A percentile compares a stretch with the other conserved stretches of the same genome.
phyloP scores from a whole-genome alignment of 2,797 vertebrate genomes.

The Acestrorhynchus altus region DNA sequence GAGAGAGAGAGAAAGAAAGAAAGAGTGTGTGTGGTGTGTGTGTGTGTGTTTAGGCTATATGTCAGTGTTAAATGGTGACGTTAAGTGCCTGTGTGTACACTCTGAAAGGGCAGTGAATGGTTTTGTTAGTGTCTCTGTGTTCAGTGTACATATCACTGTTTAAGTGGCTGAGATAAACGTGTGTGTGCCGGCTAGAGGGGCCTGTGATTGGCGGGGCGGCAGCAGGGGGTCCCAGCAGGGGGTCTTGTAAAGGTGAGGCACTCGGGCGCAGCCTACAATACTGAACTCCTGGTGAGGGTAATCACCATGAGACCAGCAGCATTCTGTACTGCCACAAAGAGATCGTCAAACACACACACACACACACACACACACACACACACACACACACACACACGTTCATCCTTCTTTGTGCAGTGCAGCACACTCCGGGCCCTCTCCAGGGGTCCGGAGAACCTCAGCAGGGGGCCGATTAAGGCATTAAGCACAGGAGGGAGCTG shows the following conservation, averaged over 20 bases:
- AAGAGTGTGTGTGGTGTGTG: not conserved
- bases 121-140: slow-evolving; percentile 39
- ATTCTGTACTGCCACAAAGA: slow-evolving; percentile 57
- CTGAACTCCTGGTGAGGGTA: slow-evolving; percentile 75
- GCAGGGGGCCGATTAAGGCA: slow-evolving; percentile 56
- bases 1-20: not conserved
- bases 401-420: slow-evolving; percentile 22
- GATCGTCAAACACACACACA: slow-evolving; percentile 20
- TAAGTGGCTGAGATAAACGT: slow-evolving; percentile 58
- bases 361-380: slow-evolving; percentile 16
- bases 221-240: slow-evolving; percentile 72
- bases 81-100: slow-evolving; percentile 41
- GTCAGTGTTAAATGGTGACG: slow-evolving; percentile 29
- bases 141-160: slow-evolving; percentile 55
- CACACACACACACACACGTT: slow-evolving; percentile 1
- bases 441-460: slow-evolving; percentile 53
- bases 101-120: slow-evolving; percentile 24
- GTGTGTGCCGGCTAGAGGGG: slow-evolving; percentile 42
- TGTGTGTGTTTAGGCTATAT: slow-evolving; percentile 21
- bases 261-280: slow-evolving; percentile 74
- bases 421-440: slow-evolving; percentile 40
- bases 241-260: slow-evolving; percentile 80
- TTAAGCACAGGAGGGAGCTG: slow-evolving; percentile 59
- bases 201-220: slow-evolving; percentile 56
- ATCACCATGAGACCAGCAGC: slow-evolving; percentile 78